These are phyloP conservation scores for Prionailurus bengalensis DNA, from an alignment of 2,113 vertebrate genomes.

Conservation along the genomic window DNA sequence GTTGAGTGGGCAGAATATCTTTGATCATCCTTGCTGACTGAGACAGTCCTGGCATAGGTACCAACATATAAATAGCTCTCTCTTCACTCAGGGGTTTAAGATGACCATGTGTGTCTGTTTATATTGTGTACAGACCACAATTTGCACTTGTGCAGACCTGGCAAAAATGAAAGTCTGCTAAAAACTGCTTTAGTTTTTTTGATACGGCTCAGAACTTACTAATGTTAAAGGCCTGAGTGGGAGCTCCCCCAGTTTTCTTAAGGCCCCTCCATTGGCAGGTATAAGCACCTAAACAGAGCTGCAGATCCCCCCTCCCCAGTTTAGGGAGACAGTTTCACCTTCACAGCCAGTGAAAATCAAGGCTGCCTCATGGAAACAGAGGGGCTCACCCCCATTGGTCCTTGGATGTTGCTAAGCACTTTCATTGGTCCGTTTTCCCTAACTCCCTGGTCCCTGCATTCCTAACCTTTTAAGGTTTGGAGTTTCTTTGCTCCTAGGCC, in stretches of 20 bases:
- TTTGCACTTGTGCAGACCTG: constrained; percentile 30
- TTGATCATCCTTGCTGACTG: not conserved
- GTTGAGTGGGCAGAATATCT: not conserved
- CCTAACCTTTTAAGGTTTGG: constrained; percentile 81
- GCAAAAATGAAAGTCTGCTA: constrained; percentile 55
- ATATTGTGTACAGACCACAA: not conserved
- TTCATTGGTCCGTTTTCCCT: constrained; percentile 66
- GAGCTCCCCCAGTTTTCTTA: constrained; percentile 10
- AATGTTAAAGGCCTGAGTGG: not conserved
- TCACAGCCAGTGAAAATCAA: constrained; percentile 75
- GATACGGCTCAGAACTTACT: constrained; percentile 32
- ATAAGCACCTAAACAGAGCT: constrained; percentile 60
- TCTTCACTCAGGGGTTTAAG: constrained; percentile 24
- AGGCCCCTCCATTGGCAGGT: constrained; percentile 29
- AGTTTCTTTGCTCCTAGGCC: constrained; percentile 64
- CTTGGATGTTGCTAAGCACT: constrained; percentile 73
- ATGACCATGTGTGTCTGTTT: not conserved
- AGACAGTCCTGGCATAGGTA: not conserved
- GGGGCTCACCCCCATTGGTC: constrained; percentile 56
- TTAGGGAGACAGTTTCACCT: constrained; percentile 19
- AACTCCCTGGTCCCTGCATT: constrained; percentile 68
- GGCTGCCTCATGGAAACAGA: constrained; percentile 72
- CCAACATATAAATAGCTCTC: constrained; percentile 33
- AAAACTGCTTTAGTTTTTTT: not conserved
- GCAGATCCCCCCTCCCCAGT: not conserved